phyloP scores from a whole-genome alignment of 1,140 invertebrate species.

The Xylocopa sonorina region DNA sequence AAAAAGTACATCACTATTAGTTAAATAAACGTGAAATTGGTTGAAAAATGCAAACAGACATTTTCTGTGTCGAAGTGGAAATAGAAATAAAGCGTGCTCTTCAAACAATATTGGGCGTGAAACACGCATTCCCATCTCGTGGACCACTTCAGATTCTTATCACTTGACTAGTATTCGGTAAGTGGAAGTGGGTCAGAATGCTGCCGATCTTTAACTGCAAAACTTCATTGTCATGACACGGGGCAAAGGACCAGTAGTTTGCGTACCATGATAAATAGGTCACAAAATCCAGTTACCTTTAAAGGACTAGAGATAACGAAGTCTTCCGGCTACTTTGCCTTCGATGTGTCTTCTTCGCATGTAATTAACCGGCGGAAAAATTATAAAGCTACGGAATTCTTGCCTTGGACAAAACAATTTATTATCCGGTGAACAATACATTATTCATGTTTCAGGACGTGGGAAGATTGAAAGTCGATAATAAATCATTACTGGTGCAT shows the following conservation, averaged over 20 bases:
- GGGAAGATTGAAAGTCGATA: not conserved
- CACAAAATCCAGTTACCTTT: slow-evolving; percentile 18
- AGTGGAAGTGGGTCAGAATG: slow-evolving; percentile 48
- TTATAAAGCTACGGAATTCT: not conserved
- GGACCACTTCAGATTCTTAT: slow-evolving; percentile 9
- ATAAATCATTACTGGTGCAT: not conserved
- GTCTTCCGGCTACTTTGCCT: not conserved
- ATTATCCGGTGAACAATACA: not conserved
- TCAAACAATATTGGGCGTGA: not conserved
- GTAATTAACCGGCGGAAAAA: not conserved
- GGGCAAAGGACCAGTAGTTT: not conserved
- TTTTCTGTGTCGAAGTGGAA: not conserved
- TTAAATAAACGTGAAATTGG: slow-evolving; percentile 15
- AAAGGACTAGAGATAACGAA: not conserved
- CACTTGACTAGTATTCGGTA: slow-evolving; percentile 10
- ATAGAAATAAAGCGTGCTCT: not conserved
- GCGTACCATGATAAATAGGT: slow-evolving; percentile 29
- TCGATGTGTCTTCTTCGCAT: not conserved
- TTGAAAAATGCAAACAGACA: not conserved
- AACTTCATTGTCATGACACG: slow-evolving; percentile 28
- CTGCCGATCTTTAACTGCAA: slow-evolving; percentile 39
- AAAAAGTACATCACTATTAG: no score
- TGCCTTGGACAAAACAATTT: not conserved
- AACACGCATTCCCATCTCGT: slow-evolving; percentile 9
- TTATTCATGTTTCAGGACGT: not conserved